Percentiles rank a stretch among this genome's conserved stretches.
Evolutionary conservation across 2,888 invertebrate genomes (phyloP).

Genomic region (Apoda limacodes): DNA sequence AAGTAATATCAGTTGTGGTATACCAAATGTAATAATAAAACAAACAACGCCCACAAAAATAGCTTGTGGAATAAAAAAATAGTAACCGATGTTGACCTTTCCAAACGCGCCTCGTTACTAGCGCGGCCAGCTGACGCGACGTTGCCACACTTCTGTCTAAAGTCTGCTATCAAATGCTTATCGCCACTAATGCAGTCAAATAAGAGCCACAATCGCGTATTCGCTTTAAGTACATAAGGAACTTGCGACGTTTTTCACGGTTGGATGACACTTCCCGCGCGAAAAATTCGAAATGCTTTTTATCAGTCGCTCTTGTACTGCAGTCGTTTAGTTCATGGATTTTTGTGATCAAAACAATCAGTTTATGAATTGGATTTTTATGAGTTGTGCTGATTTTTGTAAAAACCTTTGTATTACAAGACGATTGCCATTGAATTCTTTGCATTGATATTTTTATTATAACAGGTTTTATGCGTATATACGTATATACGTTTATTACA

Average conservation of each 20-base stretch:
- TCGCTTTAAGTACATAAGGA: conserved; percentile 50
- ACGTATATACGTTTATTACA: no score
- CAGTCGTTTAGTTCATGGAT: no score
- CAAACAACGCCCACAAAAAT: conserved; percentile 49
- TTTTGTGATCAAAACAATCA: no score
- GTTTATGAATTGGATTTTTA: no score
- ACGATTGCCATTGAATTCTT: no score
- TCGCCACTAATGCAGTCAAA: conserved; percentile 41
- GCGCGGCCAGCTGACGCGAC: conserved; percentile 66
- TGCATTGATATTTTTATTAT: no score
- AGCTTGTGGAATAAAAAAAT: conserved; percentile 53
- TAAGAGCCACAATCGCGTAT: conserved; percentile 35
- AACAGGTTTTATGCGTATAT: no score
- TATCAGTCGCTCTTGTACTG: conserved; percentile 62
- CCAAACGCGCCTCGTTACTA: conserved; percentile 57
- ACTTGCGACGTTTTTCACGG: conserved; percentile 52
- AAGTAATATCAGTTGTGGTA: conserved; percentile 5
- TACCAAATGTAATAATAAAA: conserved; percentile 28
- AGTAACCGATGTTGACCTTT: conserved; percentile 67
- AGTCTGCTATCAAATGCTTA: conserved; percentile 48
- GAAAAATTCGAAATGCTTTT: conserved; percentile 67
- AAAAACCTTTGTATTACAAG: no score
- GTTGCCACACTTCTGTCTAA: conserved; percentile 51
- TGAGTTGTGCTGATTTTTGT: no score
- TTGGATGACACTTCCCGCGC: conserved; percentile 58